Evolutionary conservation across 2,888 invertebrate species (phyloP).

Genomic region (Heteromyza rotundicornis): DNA sequence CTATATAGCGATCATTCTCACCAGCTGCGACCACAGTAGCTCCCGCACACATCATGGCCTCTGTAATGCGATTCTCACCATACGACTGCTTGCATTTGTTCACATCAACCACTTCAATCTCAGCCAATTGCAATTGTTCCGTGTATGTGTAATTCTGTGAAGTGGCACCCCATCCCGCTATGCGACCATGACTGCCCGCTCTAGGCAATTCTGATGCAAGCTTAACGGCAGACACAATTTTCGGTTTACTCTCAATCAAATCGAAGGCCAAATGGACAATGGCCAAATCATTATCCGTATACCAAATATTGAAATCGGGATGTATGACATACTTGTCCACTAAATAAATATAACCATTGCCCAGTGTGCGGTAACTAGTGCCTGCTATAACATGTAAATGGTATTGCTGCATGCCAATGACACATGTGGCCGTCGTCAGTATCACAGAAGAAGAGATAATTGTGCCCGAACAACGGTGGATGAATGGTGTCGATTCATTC

Average conservation of each 20-base stretch:
- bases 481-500: conserved; percentile 21
- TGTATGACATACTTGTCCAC: conserved; percentile 64
- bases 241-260: conserved; percentile 48
- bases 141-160: conserved; percentile 35
- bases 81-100: conserved; percentile 41
- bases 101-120: conserved; percentile 45
- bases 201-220: conserved; percentile 34
- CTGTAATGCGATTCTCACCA: conserved; percentile 34
- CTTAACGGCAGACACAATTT: conserved; percentile 40
- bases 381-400: conserved; percentile 64
- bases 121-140: conserved; percentile 41
- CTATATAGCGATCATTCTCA: conserved; percentile 22
- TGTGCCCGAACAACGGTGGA: conserved; percentile 53
- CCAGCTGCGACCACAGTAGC: conserved; percentile 35
- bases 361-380: conserved; percentile 61
- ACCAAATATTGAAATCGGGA: conserved; percentile 59
- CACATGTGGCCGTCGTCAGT: conserved; percentile 56
- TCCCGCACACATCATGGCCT: conserved; percentile 54
- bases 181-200: conserved; percentile 34
- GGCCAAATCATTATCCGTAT: conserved; percentile 67
- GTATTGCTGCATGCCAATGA: conserved; percentile 31
- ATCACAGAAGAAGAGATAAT: conserved; percentile 34
- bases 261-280: conserved; percentile 49
- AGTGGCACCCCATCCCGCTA: conserved; percentile 53
- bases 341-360: conserved; percentile 63